These are phyloP conservation scores for Prinia subflava DNA, from an alignment of 2,113 vertebrate genomes.

Conservation along the genomic window DNA sequence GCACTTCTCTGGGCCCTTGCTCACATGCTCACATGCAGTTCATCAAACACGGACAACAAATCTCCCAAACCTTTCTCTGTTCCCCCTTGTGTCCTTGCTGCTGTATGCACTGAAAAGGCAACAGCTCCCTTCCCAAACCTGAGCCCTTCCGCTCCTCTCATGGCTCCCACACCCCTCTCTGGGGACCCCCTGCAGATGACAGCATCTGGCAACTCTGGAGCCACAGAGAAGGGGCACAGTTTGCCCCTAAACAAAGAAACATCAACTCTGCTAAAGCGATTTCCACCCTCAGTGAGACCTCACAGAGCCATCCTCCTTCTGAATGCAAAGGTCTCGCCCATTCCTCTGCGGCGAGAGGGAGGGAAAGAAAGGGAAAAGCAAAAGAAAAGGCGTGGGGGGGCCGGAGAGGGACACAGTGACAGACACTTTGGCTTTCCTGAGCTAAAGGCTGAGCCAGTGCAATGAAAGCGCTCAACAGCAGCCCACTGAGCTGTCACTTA, in stretches of 20 bases:
- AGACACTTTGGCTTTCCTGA: conserved; percentile 60
- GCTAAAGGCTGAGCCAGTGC: conserved; percentile 53
- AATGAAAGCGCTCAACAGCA: conserved; percentile 50
- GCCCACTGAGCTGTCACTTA: conserved; percentile 64
- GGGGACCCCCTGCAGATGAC: conserved; percentile 27
- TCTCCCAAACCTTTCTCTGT: not conserved
- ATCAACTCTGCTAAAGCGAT: conserved; percentile 62
- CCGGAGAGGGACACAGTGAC: not conserved
- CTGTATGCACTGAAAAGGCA: not conserved
- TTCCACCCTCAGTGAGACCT: conserved; percentile 64
- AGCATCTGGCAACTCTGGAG: conserved; percentile 49
- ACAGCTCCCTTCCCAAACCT: not conserved
- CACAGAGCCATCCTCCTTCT: conserved; percentile 66
- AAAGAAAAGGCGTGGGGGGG: conserved; percentile 39
- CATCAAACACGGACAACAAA: not conserved
- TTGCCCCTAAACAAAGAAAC: conserved; percentile 66
- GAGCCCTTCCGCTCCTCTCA: not conserved
- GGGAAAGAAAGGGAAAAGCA: conserved; percentile 47
- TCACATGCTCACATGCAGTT: not conserved
- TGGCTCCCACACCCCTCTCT: not conserved
- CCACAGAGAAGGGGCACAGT: conserved; percentile 4
- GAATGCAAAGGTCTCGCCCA: conserved; percentile 69
- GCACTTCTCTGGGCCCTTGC: not conserved
- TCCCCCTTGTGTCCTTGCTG: not conserved
- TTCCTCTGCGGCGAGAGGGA: conserved; percentile 48